Percentiles rank a stretch among this genome's conserved stretches.
phyloP scores from a whole-genome alignment of 2,797 vertebrate genomes.

The Micrastur ruficollis region DNA sequence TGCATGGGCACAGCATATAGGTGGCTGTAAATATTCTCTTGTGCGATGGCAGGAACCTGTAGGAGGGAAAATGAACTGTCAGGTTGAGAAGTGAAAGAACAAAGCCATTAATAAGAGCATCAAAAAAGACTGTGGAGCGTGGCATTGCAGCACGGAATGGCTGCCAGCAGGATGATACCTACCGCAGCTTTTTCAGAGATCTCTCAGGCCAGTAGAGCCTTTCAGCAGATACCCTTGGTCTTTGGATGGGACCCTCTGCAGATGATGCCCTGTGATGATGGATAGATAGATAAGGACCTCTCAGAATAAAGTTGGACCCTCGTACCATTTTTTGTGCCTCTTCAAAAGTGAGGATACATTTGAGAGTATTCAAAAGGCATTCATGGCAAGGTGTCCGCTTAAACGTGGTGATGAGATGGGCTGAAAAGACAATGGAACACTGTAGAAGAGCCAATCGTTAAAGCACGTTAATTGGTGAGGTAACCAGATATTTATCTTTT shows the following conservation, averaged over 20 bases:
- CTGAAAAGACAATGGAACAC: not conserved
- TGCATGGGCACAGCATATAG: not conserved
- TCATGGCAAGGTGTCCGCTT: not conserved
- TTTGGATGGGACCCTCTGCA: not conserved
- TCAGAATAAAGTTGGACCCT: not conserved
- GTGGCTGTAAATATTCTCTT: not conserved
- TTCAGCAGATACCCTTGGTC: not conserved
- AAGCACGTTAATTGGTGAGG: not conserved
- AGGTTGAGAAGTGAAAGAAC: not conserved
- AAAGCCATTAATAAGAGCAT: constrained; percentile 22
- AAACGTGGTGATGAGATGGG: not conserved
- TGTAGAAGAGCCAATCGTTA: not conserved
- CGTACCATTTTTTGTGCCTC: not conserved
- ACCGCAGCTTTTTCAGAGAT: not conserved
- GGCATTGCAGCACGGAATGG: not conserved
- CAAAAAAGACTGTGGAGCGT: not conserved
- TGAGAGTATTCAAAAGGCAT: not conserved
- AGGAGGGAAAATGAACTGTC: constrained; percentile 39
- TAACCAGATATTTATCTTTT: not conserved
- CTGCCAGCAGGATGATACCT: not conserved
- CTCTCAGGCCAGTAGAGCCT: not conserved
- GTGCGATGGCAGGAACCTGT: not conserved
- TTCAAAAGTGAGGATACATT: not conserved
- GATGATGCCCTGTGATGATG: not conserved
- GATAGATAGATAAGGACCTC: not conserved